A percentile compares a stretch with the other conserved stretches of the same genome.
These are phyloP conservation scores for Gryllus longicercus DNA, from an alignment of 2,888 invertebrate genomes.

Conservation along the genomic window DNA sequence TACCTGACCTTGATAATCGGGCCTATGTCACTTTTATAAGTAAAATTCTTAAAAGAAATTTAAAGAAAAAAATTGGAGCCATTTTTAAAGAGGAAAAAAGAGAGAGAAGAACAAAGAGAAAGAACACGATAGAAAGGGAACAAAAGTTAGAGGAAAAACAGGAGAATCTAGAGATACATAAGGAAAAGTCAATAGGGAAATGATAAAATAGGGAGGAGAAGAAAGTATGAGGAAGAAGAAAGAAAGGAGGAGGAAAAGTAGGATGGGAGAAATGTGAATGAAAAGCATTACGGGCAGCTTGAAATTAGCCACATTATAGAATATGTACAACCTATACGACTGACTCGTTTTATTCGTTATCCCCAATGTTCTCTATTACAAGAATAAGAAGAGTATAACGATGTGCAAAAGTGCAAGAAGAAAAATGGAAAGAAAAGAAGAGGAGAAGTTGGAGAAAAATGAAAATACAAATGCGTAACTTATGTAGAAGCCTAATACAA, in stretches of 20 bases:
- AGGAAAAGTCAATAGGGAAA: neutral
- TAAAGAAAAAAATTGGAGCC: too few relatives aligned
- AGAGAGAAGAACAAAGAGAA: neutral
- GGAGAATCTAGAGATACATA: neutral
- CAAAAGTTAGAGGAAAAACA: neutral
- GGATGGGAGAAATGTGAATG: neutral
- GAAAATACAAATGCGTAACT: neutral
- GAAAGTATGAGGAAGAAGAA: neutral
- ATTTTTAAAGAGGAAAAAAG: neutral
- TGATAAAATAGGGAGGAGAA: neutral
- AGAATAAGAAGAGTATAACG: too few relatives aligned
- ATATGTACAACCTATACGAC: too few relatives aligned
- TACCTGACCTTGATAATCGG: too few relatives aligned
- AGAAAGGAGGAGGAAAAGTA: neutral
- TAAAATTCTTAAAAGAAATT: too few relatives aligned
- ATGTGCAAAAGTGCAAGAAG: neutral
- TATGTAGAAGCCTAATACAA: too few relatives aligned
- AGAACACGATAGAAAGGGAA: neutral
- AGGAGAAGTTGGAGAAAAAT: neutral
- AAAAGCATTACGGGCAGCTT: neutral
- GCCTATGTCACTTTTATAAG: too few relatives aligned
- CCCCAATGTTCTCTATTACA: too few relatives aligned
- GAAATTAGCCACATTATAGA: too few relatives aligned
- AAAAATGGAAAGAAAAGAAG: neutral
- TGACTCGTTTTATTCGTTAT: too few relatives aligned